Conservation (phyloP, 2,113 vertebrate species). For the Xenotilapia longispinis region DNA sequence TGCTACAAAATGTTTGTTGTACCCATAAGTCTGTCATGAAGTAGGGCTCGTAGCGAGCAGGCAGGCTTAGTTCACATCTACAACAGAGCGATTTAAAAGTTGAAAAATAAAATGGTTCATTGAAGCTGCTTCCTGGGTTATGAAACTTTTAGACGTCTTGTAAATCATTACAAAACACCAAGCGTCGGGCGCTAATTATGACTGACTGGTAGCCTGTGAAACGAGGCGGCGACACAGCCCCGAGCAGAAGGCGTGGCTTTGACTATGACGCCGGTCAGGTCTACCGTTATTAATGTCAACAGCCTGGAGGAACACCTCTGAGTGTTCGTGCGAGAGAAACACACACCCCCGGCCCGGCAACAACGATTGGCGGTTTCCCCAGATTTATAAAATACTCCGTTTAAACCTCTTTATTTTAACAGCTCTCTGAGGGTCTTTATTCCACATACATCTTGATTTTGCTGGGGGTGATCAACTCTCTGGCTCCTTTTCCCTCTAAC, state of each 20-base stretch:
- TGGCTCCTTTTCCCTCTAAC: background rate
- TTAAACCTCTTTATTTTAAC: slow-evolving; percentile 3
- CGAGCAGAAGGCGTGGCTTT: background rate
- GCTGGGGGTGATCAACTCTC: background rate
- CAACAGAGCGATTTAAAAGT: background rate
- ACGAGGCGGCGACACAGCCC: background rate
- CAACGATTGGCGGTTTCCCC: background rate
- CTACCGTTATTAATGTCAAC: background rate
- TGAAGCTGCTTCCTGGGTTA: background rate
- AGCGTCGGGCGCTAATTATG: background rate
- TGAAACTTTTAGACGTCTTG: background rate
- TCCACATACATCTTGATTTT: background rate
- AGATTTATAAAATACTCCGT: slow-evolving; percentile 2
- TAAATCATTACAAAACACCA: background rate
- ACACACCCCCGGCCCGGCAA: background rate
- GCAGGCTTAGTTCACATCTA: background rate
- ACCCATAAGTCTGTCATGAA: background rate
- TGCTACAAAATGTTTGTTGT: background rate
- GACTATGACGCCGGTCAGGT: background rate
- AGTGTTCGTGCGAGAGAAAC: background rate
- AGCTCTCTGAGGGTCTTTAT: background rate
- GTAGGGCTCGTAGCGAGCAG: background rate
- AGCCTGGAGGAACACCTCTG: background rate
- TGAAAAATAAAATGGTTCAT: background rate
- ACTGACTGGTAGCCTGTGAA: background rate